Percentiles rank a stretch among this genome's conserved stretches.
Evolutionary conservation across 2,113 vertebrate species (phyloP).

Genomic region (Girardinichthys multiradiatus): DNA sequence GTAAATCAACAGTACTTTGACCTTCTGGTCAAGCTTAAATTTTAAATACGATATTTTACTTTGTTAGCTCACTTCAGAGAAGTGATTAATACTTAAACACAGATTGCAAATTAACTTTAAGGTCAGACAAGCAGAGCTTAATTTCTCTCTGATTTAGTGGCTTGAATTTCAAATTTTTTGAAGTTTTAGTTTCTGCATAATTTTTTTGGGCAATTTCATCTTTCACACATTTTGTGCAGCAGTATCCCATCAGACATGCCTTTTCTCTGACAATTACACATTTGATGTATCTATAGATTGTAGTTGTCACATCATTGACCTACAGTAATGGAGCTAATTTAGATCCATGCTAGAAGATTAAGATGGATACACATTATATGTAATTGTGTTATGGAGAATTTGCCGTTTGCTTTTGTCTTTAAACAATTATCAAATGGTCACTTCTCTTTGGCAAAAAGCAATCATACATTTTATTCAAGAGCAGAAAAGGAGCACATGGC

Average conservation of each 20-base stretch:
- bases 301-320: conserved; percentile 41
- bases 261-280: conserved; percentile 40
- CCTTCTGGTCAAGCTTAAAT: conserved; percentile 40
- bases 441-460: conserved; percentile 8
- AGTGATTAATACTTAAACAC: conserved; percentile 70
- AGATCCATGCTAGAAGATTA: conserved; percentile 47
- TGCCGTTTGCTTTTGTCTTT: conserved; percentile 28
- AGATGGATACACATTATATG: conserved; percentile 50
- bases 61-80: conserved; percentile 52
- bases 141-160: conserved; percentile 65
- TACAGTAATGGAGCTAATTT: conserved; percentile 46
- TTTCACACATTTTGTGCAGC: conserved; percentile 25
- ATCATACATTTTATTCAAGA: conserved; percentile 15
- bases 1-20: conserved; percentile 21
- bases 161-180: conserved; percentile 31
- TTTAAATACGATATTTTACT: conserved; percentile 47
- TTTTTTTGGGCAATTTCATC: conserved; percentile 8
- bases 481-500: conserved; percentile 1
- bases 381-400: conserved; percentile 27
- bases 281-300: conserved; percentile 31
- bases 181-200: conserved; percentile 21
- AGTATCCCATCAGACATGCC: conserved; percentile 3
- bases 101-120: conserved; percentile 70
- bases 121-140: conserved; percentile 69
- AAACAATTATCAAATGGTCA: conserved; percentile 29